These are phyloP conservation scores for Hesperophylax magnus DNA, from an alignment of 1,140 invertebrate species.

Conservation along the genomic window DNA sequence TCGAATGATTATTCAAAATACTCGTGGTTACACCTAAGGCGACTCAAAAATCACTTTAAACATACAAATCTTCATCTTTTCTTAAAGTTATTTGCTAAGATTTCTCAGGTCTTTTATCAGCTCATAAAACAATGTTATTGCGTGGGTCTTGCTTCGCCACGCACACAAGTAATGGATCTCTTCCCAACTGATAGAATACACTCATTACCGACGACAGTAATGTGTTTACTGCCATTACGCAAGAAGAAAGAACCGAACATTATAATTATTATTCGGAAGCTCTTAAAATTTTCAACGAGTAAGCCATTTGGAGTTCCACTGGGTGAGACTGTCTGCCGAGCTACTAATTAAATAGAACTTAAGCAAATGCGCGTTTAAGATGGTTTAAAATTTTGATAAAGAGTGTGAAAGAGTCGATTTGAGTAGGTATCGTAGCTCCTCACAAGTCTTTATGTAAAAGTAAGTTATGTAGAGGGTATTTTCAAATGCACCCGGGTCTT, in stretches of 20 bases:
- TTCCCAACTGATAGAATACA: background rate
- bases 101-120: too few relatives aligned
- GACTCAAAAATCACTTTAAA: too few relatives aligned
- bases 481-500: too few relatives aligned
- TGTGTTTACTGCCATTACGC: constrained; percentile 11
- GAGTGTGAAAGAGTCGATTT: too few relatives aligned
- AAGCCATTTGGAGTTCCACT: background rate
- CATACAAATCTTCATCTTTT: too few relatives aligned
- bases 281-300: constrained; percentile 10
- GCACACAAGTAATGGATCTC: background rate
- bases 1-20: too few relatives aligned
- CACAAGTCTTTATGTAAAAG: too few relatives aligned
- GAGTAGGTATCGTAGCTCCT: too few relatives aligned
- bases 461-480: too few relatives aligned
- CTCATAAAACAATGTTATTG: too few relatives aligned
- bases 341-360: constrained; percentile 37
- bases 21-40: too few relatives aligned
- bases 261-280: constrained; percentile 1
- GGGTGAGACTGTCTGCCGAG: constrained; percentile 44
- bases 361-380: constrained; percentile 36
- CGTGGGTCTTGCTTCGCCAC: background rate
- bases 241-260: background rate
- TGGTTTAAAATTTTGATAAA: constrained; percentile 1
- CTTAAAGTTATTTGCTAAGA: too few relatives aligned
- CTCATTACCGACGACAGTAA: constrained; percentile 17